Evolutionary conservation across 1,140 invertebrate species (phyloP).

Genomic region (Drosophila burlai): DNA sequence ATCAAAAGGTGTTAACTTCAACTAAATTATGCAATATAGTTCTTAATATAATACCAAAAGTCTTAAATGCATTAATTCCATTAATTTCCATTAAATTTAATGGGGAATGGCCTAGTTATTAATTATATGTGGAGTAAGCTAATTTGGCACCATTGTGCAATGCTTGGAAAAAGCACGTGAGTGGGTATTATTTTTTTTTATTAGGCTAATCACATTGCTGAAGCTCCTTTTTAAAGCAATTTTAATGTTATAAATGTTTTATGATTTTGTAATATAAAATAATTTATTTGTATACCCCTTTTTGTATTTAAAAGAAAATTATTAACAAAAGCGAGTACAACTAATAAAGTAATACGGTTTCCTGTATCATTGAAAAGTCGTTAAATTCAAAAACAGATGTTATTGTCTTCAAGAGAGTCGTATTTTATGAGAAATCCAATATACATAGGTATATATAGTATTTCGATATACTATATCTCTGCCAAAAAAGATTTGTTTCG

Average conservation of each 20-base stretch:
- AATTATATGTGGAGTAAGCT: no score
- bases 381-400: no score
- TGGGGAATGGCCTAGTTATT: no score
- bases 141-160: not conserved
- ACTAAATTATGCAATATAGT: not conserved
- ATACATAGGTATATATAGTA: not conserved
- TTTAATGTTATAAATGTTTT: no score
- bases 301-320: no score
- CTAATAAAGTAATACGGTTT: not conserved
- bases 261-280: not conserved
- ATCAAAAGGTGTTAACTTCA: not conserved
- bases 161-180: conserved; percentile 1
- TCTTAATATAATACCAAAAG: not conserved
- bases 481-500: not conserved
- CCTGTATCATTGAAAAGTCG: no score
- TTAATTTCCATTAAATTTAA: not conserved
- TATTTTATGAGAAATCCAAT: not conserved
- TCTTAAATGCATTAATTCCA: not conserved
- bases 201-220: not conserved
- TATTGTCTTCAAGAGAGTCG: not conserved
- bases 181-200: not conserved
- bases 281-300: not conserved
- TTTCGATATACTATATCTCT: not conserved
- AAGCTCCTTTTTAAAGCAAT: not conserved
- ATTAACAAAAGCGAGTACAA: no score